Conservation (phyloP, 2,113 vertebrate genomes). For the Epinephelus lanceolatus region DNA sequence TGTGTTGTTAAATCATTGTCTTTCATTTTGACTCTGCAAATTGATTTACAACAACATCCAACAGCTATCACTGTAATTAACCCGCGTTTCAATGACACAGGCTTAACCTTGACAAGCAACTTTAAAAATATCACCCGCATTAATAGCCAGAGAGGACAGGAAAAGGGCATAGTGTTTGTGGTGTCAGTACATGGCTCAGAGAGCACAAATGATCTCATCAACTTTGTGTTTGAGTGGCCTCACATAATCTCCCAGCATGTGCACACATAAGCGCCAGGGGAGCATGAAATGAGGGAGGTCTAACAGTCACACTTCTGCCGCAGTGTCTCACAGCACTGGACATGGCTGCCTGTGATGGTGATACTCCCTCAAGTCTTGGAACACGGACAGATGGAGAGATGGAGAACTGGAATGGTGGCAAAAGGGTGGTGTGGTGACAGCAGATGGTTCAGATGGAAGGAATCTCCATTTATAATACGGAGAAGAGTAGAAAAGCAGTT, state of each 20-base stretch:
- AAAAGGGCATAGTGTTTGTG: slow-evolving; percentile 52
- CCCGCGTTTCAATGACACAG: slow-evolving; percentile 25
- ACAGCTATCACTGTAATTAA: slow-evolving; percentile 49
- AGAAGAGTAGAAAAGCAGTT: slow-evolving; percentile 27
- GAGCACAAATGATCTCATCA: slow-evolving; percentile 67
- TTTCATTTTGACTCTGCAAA: slow-evolving; percentile 6
- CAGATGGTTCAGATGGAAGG: slow-evolving; percentile 65
- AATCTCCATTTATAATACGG: slow-evolving; percentile 47
- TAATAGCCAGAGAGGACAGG: slow-evolving; percentile 37
- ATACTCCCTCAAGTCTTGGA: slow-evolving; percentile 36
- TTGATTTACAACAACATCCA: slow-evolving; percentile 42
- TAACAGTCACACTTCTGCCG: slow-evolving; percentile 31
- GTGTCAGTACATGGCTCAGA: slow-evolving; percentile 53
- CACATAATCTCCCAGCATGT: slow-evolving; percentile 57
- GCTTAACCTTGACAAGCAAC: slow-evolving; percentile 17
- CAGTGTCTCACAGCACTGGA: slow-evolving; percentile 49
- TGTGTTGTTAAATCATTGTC: slow-evolving; percentile 2
- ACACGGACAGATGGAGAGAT: slow-evolving; percentile 54
- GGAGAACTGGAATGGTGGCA: slow-evolving; percentile 47
- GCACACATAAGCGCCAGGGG: slow-evolving; percentile 51
- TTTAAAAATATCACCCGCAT: slow-evolving; percentile 42
- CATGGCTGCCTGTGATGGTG: slow-evolving; percentile 25
- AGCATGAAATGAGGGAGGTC: slow-evolving; percentile 61
- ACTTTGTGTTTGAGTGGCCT: slow-evolving; percentile 61
- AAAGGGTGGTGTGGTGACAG: slow-evolving; percentile 39